Base-by-base conservation (phyloP, 2,113 vertebrate species). In the Xiphias gladius region DNA sequence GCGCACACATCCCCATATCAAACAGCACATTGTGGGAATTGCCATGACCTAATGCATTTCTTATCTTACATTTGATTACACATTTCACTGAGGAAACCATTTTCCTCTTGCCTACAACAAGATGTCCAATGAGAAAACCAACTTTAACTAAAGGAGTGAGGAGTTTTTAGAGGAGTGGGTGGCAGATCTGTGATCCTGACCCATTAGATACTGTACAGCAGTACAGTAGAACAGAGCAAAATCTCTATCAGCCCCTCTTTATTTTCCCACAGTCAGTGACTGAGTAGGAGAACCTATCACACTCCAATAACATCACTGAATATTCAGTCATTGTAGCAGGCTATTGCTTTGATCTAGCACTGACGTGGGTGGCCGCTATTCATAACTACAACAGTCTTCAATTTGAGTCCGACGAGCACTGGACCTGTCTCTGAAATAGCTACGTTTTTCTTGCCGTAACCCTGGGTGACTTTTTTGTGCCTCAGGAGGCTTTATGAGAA, bases 61-160 rank as follows among this genome's bases (percentile, higher is more conserved):
- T 93, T 94, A 93, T 93, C 92, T 89, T 63, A 41, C 73, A 76
- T 93, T 90, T 84, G 91, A 92, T 92, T 93, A 89, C 85, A 91
- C 88, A 88, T 92, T 93, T 93, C 89, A 92, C 88, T 85, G 83
- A 89, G 91, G 89, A 90, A 86, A 82, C 74, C 63, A 82, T 85
- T 88, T 85, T 76, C 78, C 77, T 85, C 52, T 62, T 37, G 81
- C 72, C 71, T 73, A 24, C 72, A 72, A 68, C 68, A 65, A 41
- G 75, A 79, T 71, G 76, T 88, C 80, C 86, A 82, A 19, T 73
- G 83, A 76, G 76, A 82, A 79, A 90, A 83, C 22, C 66, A 77
- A 67, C 78, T 58, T 32, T 32, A 85, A 71, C 80, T 72, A 48
- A 54, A 79, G 64, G 62, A 74, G 79, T 50, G 73, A 77, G 39